These are phyloP conservation scores for Hemistola chrysoprasaria DNA, from an alignment of 2,888 invertebrate genomes.

Conservation along the genomic window DNA sequence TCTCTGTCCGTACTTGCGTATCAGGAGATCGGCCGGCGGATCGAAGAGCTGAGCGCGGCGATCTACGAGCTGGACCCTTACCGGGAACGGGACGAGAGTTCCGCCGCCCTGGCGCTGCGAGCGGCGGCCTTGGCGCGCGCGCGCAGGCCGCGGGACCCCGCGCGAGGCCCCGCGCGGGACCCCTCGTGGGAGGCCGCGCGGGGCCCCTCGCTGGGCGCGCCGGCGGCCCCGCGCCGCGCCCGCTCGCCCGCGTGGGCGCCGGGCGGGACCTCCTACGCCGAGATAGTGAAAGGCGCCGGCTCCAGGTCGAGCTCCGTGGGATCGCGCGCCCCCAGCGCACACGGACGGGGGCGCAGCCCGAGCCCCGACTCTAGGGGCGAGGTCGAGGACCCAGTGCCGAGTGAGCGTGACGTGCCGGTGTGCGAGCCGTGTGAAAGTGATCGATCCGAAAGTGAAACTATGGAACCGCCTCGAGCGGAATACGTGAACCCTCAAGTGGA, in stretches of 20 bases:
- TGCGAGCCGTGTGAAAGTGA: slow-evolving; percentile 58
- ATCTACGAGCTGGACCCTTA: slow-evolving; percentile 90
- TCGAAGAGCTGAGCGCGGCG: slow-evolving; percentile 86
- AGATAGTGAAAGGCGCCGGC: slow-evolving; percentile 86
- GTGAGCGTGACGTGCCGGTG: too few relatives aligned
- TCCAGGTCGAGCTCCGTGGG: slow-evolving; percentile 62
- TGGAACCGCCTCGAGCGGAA: slow-evolving; percentile 13
- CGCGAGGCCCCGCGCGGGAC: slow-evolving; percentile 51
- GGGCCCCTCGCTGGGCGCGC: slow-evolving; percentile 21
- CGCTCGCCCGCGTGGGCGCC: slow-evolving; percentile 87
- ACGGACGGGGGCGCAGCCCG: slow-evolving; percentile 39
- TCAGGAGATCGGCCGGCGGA: slow-evolving; percentile 88
- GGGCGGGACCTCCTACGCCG: slow-evolving; percentile 89
- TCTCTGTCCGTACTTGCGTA: slow-evolving; percentile 82
- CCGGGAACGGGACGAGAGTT: slow-evolving; percentile 76
- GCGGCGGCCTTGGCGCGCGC: slow-evolving; percentile 81
- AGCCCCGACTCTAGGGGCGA: slow-evolving; percentile 32
- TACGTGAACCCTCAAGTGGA: slow-evolving; percentile 16
- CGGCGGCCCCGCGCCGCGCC: slow-evolving; percentile 25
- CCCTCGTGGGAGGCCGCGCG: slow-evolving; percentile 35
- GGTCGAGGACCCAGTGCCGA: slow-evolving; percentile 11
- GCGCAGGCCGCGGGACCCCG: slow-evolving; percentile 78
- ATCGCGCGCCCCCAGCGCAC: slow-evolving; percentile 45
- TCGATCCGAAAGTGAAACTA: slow-evolving; percentile 45
- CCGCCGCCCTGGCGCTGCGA: slow-evolving; percentile 77